These are phyloP conservation scores for Harpalus rufipes DNA, from an alignment of 2,888 invertebrate species.

Conservation along the genomic window DNA sequence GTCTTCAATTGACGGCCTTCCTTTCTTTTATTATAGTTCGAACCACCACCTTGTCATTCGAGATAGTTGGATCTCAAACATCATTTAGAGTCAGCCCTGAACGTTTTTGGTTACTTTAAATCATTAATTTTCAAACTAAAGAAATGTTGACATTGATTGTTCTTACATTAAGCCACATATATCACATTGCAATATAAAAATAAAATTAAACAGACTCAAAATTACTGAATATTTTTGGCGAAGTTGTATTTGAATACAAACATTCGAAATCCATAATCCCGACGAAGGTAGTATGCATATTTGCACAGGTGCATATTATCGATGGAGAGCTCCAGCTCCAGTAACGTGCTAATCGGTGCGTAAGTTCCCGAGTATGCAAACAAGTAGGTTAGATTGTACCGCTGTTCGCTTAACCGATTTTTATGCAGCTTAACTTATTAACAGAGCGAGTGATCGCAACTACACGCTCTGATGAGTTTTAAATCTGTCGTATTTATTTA, in stretches of 20 bases:
- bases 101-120: too few species aligned
- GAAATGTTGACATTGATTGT: too few species aligned
- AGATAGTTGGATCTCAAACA: too few species aligned
- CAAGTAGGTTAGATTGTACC: slow-evolving; percentile 56
- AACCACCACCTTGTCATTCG: too few species aligned
- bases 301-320: slow-evolving; percentile 62
- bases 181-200: too few species aligned
- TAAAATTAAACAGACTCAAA: too few species aligned
- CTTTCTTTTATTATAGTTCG: too few species aligned
- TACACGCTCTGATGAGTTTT: slow-evolving; percentile 64
- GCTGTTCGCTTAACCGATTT: slow-evolving; percentile 53
- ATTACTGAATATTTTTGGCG: too few species aligned
- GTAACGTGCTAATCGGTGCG: slow-evolving; percentile 60
- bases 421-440: slow-evolving; percentile 65
- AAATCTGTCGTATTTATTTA: slow-evolving; percentile 67
- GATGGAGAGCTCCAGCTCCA: neutral
- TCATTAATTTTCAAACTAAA: too few species aligned
- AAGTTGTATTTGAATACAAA: neutral
- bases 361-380: slow-evolving; percentile 59
- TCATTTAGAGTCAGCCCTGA: too few species aligned
- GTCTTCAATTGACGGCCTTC: too few species aligned
- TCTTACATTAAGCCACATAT: too few species aligned
- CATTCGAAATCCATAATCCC: neutral
- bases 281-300: slow-evolving; percentile 2
- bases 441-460: slow-evolving; percentile 15